Base-by-base conservation (phyloP, 1,140 invertebrate species). In the Caenorhabditis inopinata region DNA sequence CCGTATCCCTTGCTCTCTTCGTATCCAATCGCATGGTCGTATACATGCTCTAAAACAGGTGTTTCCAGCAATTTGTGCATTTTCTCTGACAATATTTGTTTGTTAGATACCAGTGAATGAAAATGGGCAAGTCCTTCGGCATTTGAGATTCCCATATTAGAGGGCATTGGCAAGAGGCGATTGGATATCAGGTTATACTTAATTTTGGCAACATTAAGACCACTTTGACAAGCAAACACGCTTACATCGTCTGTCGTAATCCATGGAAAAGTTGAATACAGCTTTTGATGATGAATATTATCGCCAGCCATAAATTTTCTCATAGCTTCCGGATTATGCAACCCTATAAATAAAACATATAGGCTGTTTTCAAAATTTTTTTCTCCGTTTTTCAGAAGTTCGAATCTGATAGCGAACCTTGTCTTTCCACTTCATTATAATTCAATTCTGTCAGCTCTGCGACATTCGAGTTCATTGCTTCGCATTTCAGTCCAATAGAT, bases 131-230 rank as follows among this genome's bases (percentile, higher is more conserved):
- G 78, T 29, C 48, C 74, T 21, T 68, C 46, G 5, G 80, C 79
- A 73, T 78, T 82, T 11, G 49, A 83, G 1, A 83, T 83, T 27
- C 74, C 82, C 74, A 82, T 83, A 42, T 82, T 83, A 1, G 82
- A 82, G 3, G 82, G 82, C 80, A 83, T 82, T 48, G 80, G 58
- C 1, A 83, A 62, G 21, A 78, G 29, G 14, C 82, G 80, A 62
- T 82, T 83, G 6, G 51, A 58, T 6, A 79, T 2, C 35, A 49
- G 25, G 68, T 83, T 83, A 68, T 83, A 83, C 82, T 82, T 27
- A 80, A 83, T 32, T 75, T 18, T 32, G 38, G 14, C 14, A 29
- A 78, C 47, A 53, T 12, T 45, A 27, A 14, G 12, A n/a, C 23
- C 12, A 25, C 1, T n/a, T 35, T 12, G 16, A 53, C 2, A 11